phyloP scores from a whole-genome alignment of 2,888 invertebrate genomes.

The Agriopis aurantiaria region DNA sequence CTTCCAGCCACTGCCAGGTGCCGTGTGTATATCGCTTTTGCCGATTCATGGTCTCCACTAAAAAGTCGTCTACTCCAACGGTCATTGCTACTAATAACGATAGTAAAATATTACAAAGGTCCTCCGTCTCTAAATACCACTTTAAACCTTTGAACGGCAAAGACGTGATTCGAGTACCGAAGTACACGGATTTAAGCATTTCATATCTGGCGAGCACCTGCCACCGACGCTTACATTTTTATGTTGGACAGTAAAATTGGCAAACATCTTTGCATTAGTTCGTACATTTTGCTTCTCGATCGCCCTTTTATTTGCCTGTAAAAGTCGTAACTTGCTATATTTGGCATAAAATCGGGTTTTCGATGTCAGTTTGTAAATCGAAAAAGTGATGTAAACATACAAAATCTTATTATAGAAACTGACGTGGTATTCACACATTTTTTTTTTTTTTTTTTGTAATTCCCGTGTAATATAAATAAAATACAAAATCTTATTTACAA shows the following conservation, averaged over 20 bases:
- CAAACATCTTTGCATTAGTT: constrained; percentile 40
- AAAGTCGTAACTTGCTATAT: constrained; percentile 22
- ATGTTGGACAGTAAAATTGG: constrained; percentile 43
- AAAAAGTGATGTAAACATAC: neutral
- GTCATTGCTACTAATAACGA: no score
- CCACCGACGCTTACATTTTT: constrained; percentile 39
- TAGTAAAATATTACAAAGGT: no score
- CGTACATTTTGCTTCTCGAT: constrained; percentile 28
- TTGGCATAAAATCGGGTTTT: constrained; percentile 9
- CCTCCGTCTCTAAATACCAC: neutral
- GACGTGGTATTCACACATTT: neutral
- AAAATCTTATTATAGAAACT: no score
- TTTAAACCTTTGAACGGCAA: constrained; percentile 22
- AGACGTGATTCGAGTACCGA: constrained; percentile 20
- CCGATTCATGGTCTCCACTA: no score
- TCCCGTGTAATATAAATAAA: no score
- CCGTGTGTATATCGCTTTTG: no score
- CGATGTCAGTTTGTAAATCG: constrained; percentile 3
- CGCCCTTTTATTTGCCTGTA: constrained; percentile 30
- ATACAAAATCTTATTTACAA: no score
- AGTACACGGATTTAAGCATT: constrained; percentile 17
- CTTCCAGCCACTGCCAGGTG: no score
- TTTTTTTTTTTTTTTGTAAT: neutral
- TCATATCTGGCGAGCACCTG: constrained; percentile 43
- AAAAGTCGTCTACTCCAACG: no score